Evolutionary conservation across 2,888 invertebrate species (phyloP).

Genomic region (Cataglyphis rosenhaueri): DNA sequence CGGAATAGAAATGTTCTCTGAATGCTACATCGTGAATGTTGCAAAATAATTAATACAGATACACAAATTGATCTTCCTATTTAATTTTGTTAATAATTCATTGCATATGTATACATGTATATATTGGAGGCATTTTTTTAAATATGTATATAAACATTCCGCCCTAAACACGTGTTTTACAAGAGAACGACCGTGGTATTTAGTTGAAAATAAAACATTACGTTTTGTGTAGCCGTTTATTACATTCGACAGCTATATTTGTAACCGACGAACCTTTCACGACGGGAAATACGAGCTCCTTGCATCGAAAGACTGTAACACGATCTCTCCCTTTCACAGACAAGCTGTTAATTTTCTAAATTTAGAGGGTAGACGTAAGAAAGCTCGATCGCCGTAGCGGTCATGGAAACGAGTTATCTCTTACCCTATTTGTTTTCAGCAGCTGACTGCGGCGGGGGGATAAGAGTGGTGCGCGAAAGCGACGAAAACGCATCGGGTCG

Average conservation of each 20-base stretch:
- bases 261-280: slow-evolving; percentile 29
- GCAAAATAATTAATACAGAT: not conserved
- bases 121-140: not conserved
- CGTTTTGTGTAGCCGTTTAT: slow-evolving; percentile 8
- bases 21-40: not conserved
- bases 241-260: slow-evolving; percentile 50
- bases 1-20: slow-evolving; percentile 51
- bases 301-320: slow-evolving; percentile 20
- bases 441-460: slow-evolving; percentile 60
- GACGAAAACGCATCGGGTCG: slow-evolving; percentile 72
- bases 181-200: not conserved
- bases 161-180: slow-evolving; percentile 22
- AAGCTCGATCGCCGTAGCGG: slow-evolving; percentile 60
- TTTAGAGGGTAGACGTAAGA: slow-evolving; percentile 64
- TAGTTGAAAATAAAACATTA: slow-evolving; percentile 11
- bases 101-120: not conserved
- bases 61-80: not conserved
- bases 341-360: slow-evolving; percentile 74
- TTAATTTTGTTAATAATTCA: not conserved
- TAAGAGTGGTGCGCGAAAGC: slow-evolving; percentile 61
- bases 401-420: slow-evolving; percentile 73
- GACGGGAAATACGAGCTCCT: slow-evolving; percentile 47
- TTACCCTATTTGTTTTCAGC: slow-evolving; percentile 81
- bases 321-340: slow-evolving; percentile 33
- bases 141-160: not conserved